Base-by-base conservation (phyloP, 2,797 vertebrate species). In the Phoeniculus purpureus region DNA sequence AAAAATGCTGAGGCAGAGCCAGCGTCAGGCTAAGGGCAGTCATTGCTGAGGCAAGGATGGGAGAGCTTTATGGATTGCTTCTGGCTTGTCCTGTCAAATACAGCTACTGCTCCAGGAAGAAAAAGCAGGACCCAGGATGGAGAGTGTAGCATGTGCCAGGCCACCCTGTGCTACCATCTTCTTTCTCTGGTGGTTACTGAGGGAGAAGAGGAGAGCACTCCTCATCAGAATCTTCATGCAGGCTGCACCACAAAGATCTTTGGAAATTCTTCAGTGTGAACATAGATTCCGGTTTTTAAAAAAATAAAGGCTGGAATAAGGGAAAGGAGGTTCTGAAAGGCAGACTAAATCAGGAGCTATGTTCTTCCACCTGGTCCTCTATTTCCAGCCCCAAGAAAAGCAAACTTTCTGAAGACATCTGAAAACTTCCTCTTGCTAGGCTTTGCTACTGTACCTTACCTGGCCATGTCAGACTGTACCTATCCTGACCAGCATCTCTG, bases 121-220 rank as follows among this genome's bases (percentile, higher is more conserved):
- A 70, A 68, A 32, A 54, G n/a, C 37, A 80, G 56, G 16, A 50
- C 26, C 4, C n/a, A 12, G 0, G 1, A 17, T 71, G 84, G 48
- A 68, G 26, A 18, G 8, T 5, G 9, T 1, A 18, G 9, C 2
- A 0, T 3, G 8, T 50, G 22, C 22, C 68, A 58, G 45, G 15
- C 51, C 37, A 51, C 22, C 26, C 31, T n/a, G 6, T 10, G 40
- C 67, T 64, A 22, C 22, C 52, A 65, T 25, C 27, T 65, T 22
- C 68, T 76, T 56, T 16, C 0, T 22, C 70, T 86, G 47, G 19
- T 62, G 50, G 26, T n/a, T 77, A 20, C 37, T 55, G 16, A 7
- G 11, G 22, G 4, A 70, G n/a, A 7, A 70, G 34, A 61, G 9
- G 10, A 0, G 20, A 60, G 31, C 1, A 1, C 43, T 50, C 26